These are phyloP conservation scores for Tachysurus fulvidraco DNA, from an alignment of 2,113 vertebrate genomes.

Conservation along the genomic window DNA sequence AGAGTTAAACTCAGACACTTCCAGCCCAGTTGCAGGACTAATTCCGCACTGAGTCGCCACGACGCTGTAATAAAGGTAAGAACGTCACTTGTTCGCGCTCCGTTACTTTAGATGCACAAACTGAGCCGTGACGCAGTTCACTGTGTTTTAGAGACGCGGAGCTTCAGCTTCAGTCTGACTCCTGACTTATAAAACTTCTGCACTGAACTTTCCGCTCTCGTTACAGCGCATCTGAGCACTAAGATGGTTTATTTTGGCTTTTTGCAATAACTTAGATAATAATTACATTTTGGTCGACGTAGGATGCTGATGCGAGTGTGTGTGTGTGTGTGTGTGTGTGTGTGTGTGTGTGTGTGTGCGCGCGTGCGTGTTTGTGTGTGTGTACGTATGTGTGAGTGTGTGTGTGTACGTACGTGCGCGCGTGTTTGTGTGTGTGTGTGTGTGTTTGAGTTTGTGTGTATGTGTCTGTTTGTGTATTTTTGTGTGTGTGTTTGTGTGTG, in stretches of 20 bases:
- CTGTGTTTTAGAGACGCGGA: not conserved
- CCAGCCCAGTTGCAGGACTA: not conserved
- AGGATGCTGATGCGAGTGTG: not conserved
- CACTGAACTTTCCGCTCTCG: not conserved
- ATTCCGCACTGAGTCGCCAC: not conserved
- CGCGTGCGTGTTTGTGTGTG: no score
- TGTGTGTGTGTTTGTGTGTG: no score
- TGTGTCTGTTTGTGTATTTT: no score
- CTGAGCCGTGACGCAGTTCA: no score
- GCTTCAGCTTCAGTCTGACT: not conserved
- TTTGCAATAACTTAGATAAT: not conserved
- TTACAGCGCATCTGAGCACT: not conserved
- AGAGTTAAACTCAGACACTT: not conserved
- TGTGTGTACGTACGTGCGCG: no score
- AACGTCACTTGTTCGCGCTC: not conserved
- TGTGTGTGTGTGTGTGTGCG: not conserved
- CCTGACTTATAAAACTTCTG: not conserved
- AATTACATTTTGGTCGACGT: not conserved
- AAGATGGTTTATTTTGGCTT: not conserved
- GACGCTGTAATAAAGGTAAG: not conserved
- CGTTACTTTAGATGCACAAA: not conserved
- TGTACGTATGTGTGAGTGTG: no score
- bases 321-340: not conserved
- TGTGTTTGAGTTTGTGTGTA: no score
- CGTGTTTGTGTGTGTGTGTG: no score